Evolutionary conservation across 2,888 invertebrate genomes (phyloP), one percentile per base, ranked within the genome.

Genomic region (Drosophila emarginata): DNA sequence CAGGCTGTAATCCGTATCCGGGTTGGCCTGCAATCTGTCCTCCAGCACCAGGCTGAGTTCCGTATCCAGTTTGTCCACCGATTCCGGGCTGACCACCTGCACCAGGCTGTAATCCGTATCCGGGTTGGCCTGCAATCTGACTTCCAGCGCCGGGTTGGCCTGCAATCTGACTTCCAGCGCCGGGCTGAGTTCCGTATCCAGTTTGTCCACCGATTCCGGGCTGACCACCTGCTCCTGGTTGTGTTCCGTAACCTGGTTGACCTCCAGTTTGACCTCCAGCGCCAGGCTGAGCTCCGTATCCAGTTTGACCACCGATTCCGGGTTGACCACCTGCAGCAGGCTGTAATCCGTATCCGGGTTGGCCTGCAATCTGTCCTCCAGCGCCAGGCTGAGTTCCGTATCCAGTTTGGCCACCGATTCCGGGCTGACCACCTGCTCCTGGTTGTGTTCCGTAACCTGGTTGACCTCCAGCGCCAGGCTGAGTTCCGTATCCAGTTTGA

Each of bases 31-130:
- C 23, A 23, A 23, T 23, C 23, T 2, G 4, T 2, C 32, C 61
- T 6, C 50, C 58, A 9, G 56, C 65, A 39, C 66, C 75, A 21
- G 62, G 61, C 62, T 1, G 72, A 52, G 32, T 39, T 5, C 32
- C 65, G n/a, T 40, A 56, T 32, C 64, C 68, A 32, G 64, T 45
- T 21, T 23, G 65, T 9, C 23, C 28, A 15, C 37, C 66, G 18
- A 39, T 23, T 56, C 23, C 23, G 23, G 2, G 2, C 4, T 23
- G 23, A 23, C 23, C 23, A 23, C 23, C 23, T 23, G 23, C 4
- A 2, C 23, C 23, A 23, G 23, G 50, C n/a, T 72, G 69, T 0
- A 36, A 37, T 39, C 23, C 53, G 5, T 23, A 23, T 23, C 23
- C 23, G 4, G 23, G 23, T 23, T 23, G 23, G 2, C 23, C 23